phyloP scores from a whole-genome alignment of 1,140 invertebrate genomes.

The Drosophila lowei region DNA sequence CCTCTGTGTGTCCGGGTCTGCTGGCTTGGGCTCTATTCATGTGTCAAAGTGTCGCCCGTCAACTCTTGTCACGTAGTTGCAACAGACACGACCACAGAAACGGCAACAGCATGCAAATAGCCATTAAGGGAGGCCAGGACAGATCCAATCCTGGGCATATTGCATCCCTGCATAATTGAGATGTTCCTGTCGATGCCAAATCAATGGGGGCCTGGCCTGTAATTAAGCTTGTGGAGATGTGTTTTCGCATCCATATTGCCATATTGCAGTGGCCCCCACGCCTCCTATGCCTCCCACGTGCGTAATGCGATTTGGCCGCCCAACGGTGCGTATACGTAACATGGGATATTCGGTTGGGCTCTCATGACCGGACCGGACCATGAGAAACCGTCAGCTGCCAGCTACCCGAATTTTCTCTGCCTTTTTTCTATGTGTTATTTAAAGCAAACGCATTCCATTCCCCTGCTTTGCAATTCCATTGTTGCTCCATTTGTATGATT shows the following conservation, averaged over 20 bases:
- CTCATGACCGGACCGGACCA: not conserved
- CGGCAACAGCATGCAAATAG: conserved; percentile 41
- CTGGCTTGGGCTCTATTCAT: conserved; percentile 31
- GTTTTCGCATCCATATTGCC: not conserved
- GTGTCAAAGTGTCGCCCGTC: conserved; percentile 49
- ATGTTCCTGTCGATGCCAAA: conserved; percentile 34
- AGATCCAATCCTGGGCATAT: conserved; percentile 7
- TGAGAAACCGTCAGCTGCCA: conserved; percentile 19
- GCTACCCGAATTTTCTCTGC: not conserved
- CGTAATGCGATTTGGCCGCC: conserved; percentile 56
- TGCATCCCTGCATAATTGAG: conserved; percentile 41
- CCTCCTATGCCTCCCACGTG: not conserved
- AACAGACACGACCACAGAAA: not conserved
- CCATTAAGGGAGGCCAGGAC: conserved; percentile 13
- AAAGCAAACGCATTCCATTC: conserved; percentile 6
- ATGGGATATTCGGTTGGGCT: not conserved
- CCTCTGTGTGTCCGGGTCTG: not conserved
- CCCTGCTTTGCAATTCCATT: conserved; percentile 3
- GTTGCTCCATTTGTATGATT: conserved; percentile 40
- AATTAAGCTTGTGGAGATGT: conserved; percentile 23
- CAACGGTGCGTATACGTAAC: conserved; percentile 66
- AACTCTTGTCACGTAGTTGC: conserved; percentile 31
- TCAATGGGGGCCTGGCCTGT: conserved; percentile 21
- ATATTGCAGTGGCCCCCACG: conserved; percentile 15
- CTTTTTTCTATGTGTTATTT: conserved; percentile 33